phyloP scores from a whole-genome alignment of 2,888 invertebrate genomes.

The Metalampra italica region DNA sequence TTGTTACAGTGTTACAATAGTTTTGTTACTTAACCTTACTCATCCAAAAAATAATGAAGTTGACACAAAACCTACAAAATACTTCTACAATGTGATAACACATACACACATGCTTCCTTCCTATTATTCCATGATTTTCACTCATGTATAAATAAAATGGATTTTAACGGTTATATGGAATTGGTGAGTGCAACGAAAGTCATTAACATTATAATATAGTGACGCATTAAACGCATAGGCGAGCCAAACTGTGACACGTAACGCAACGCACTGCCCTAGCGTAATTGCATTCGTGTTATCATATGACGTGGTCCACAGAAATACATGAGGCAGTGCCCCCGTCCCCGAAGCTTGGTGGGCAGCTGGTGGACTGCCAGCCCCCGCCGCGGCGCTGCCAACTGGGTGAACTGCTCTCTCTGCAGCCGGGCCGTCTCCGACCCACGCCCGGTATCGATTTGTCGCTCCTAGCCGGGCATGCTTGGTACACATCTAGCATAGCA shows the following conservation, averaged over 20 bases:
- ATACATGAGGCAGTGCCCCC: slow-evolving; percentile 29
- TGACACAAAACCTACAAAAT: no score
- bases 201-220: no score
- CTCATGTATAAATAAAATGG: no score
- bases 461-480: not conserved
- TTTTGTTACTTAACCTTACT: no score
- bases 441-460: slow-evolving; percentile 27
- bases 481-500: no score
- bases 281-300: slow-evolving; percentile 7
- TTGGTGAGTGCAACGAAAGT: no score
- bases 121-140: no score
- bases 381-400: slow-evolving; percentile 47
- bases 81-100: no score
- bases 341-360: not conserved
- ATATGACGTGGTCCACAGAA: slow-evolving; percentile 30
- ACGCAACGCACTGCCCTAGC: slow-evolving; percentile 9
- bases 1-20: no score
- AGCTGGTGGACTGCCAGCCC: slow-evolving; percentile 54
- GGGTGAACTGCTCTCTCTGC: slow-evolving; percentile 37
- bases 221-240: not conserved
- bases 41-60: no score
- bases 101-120: no score
- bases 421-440: slow-evolving; percentile 25
- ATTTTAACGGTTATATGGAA: no score
- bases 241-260: not conserved